phyloP scores from a whole-genome alignment of 2,888 invertebrate species.

The Tinea semifulvella region DNA sequence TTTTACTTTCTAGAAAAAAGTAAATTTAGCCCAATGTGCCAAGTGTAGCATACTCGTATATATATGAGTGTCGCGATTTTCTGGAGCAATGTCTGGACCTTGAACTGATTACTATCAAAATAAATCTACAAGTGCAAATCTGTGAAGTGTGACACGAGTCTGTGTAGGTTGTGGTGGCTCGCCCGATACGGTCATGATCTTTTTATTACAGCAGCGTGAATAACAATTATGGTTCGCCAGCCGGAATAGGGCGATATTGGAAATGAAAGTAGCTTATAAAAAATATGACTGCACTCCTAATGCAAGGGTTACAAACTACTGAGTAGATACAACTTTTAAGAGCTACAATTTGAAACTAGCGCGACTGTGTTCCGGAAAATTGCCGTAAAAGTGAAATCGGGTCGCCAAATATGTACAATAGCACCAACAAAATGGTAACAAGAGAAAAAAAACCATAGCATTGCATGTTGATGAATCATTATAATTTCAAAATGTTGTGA shows the following conservation, averaged over 20 bases:
- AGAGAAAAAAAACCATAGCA: background rate
- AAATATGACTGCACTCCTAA: too few species aligned
- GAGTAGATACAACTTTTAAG: too few species aligned
- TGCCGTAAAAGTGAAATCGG: conserved; percentile 3
- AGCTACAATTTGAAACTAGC: too few species aligned
- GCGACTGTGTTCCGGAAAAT: too few species aligned
- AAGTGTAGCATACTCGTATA: too few species aligned
- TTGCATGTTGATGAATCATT: conserved; percentile 6
- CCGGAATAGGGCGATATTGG: conserved; percentile 6
- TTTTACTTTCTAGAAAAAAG: too few species aligned
- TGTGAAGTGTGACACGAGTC: conserved; percentile 1
- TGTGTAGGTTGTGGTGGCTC: background rate
- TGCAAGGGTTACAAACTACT: too few species aligned
- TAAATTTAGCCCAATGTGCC: too few species aligned
- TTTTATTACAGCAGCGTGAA: conserved; percentile 4
- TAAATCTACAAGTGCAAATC: conserved; percentile 8
- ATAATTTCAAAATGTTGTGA: conserved; percentile 1
- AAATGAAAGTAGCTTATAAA: conserved; percentile 7
- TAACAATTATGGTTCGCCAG: conserved; percentile 1
- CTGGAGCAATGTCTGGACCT: background rate
- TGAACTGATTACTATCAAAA: background rate
- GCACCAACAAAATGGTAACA: background rate
- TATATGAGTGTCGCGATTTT: background rate
- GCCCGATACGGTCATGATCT: conserved; percentile 6
- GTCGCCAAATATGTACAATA: conserved; percentile 1